These are phyloP conservation scores for Engraulis encrasicolus DNA, from an alignment of 2,113 vertebrate genomes.

Conservation along the genomic window DNA sequence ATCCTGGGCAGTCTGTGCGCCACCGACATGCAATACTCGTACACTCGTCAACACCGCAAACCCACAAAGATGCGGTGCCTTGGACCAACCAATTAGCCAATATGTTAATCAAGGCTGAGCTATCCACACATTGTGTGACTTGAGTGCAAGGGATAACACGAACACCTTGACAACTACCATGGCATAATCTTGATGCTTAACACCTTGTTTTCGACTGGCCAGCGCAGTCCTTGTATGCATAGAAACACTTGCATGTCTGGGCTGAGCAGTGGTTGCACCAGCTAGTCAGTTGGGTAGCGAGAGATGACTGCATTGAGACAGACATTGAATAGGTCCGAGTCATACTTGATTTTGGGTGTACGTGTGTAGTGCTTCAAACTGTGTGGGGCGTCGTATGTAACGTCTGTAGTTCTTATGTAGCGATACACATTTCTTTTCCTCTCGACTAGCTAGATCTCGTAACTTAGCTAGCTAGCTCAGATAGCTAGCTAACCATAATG, in stretches of 20 bases:
- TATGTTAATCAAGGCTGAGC: background rate
- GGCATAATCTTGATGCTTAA: background rate
- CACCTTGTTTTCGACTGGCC: background rate
- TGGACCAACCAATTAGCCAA: background rate
- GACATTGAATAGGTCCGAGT: background rate
- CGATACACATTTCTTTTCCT: background rate
- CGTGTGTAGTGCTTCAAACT: constrained; percentile 16
- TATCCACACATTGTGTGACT: background rate
- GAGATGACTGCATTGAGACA: constrained; percentile 9
- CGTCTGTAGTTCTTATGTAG: background rate
- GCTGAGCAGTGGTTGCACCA: constrained; percentile 9
- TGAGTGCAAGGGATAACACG: background rate
- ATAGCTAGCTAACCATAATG: constrained; percentile 12
- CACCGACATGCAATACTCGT: constrained; percentile 3
- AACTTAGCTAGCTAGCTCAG: background rate
- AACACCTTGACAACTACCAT: background rate
- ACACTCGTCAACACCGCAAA: constrained; percentile 5
- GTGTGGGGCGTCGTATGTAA: constrained; percentile 3
- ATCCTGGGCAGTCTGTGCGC: background rate
- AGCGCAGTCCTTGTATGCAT: constrained; percentile 10
- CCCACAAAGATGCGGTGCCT: background rate
- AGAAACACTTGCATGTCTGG: background rate
- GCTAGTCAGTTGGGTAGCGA: background rate
- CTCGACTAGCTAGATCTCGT: background rate
- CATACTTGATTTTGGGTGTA: constrained; percentile 1